phyloP scores from a whole-genome alignment of 2,888 invertebrate species.

The Salticus scenicus region DNA sequence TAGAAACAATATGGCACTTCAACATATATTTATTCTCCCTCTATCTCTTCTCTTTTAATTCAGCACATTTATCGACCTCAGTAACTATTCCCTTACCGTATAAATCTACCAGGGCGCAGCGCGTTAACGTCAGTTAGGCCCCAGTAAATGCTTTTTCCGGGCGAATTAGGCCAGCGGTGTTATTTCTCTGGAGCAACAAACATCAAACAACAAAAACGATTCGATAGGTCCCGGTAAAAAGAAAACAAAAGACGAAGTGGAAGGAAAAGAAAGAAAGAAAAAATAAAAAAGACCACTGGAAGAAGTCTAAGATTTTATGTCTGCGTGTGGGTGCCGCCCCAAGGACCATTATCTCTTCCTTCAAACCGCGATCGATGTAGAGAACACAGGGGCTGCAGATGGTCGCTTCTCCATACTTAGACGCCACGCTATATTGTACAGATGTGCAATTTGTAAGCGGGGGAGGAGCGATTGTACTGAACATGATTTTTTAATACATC shows the following conservation, averaged over 20 bases:
- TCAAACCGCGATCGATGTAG: conserved; percentile 15
- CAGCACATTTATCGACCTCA: neutral
- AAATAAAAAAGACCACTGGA: conserved; percentile 14
- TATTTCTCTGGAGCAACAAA: conserved; percentile 60
- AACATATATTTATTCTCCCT: too few relatives aligned
- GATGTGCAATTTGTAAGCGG: too few relatives aligned
- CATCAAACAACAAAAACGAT: conserved; percentile 35
- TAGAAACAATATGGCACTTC: too few relatives aligned
- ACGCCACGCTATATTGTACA: conserved; percentile 28
- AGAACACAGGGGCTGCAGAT: conserved; percentile 41
- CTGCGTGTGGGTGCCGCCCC: conserved; percentile 44
- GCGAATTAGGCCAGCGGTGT: conserved; percentile 28
- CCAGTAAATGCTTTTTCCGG: conserved; percentile 10
- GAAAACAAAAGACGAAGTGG: conserved; percentile 2
- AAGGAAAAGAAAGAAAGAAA: conserved; percentile 10
- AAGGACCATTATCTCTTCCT: conserved; percentile 27
- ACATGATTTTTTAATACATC: too few relatives aligned
- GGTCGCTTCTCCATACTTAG: conserved; percentile 21
- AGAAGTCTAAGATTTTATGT: conserved; percentile 50
- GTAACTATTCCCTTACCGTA: neutral
- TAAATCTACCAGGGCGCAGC: neutral
- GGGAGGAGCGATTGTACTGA: too few relatives aligned
- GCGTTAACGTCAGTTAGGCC: conserved; percentile 12
- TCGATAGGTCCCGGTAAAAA: conserved; percentile 12
- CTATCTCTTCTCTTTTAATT: too few relatives aligned